Base-by-base conservation (phyloP, 53 echinoderm and acorn worm genomes). In the Echinarachnius parma region DNA sequence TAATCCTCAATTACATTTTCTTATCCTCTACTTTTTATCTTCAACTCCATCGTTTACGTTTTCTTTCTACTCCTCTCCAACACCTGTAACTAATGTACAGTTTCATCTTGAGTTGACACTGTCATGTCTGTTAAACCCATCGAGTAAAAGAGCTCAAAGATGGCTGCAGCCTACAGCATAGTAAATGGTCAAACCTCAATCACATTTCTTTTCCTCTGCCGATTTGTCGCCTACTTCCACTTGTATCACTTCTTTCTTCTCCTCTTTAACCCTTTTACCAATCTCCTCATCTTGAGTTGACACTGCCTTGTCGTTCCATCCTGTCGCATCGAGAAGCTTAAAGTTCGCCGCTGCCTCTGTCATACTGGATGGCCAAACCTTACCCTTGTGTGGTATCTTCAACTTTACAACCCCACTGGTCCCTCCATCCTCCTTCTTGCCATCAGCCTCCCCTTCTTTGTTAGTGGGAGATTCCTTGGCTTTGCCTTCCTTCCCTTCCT, bases 301-400 rank as follows among this genome's bases (percentile, higher is more conserved):
- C 3, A 70, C 70, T 33, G 70, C 70, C 21, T 70, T 53, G 70
- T 70, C 36, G 14, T 33, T 70, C 53, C 53, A 21, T 13, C 35
- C 35, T 5, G 25, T 26, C 24, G 5, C 5, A 7, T 57, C 57
- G 35, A 53, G 53, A 9, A 70, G 24, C 14, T 53, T 52, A 26
- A 70, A 70, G 53, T 70, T 70, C 2, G 70, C 54, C 36, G 70
- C 70, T 4, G 70, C 54, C 21, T 70, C 53, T 32, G 52, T 39
- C 70, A 70, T 70, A 33, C 54, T 70, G 7, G 70, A 70, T 15
- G 70, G 70, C 70, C 70, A 70, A 2, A 70, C 70, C 54, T 70
- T 70, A 20, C 70, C 70, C 20, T 11, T 32, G 22, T 70, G 70
- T 5, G 70, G 70, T 39, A 33, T 31, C 54, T 53, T 70, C 3